phyloP scores from a whole-genome alignment of 2,888 invertebrate genomes.

The Polyommatus icarus region DNA sequence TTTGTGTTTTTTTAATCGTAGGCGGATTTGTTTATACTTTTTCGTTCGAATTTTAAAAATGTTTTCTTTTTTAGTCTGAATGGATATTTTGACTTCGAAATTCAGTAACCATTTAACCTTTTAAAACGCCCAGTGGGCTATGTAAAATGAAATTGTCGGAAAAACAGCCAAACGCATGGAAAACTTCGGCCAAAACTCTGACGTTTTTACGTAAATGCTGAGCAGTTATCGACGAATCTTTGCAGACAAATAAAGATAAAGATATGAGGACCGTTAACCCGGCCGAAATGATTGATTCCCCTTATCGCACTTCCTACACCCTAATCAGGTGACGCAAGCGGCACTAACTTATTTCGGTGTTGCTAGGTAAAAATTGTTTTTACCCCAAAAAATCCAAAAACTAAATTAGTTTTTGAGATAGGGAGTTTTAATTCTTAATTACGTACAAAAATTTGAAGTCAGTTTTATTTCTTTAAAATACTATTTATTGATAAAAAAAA shows the following conservation, averaged over 20 bases:
- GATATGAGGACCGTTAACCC: slow-evolving; percentile 15
- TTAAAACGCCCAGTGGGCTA: too few species aligned
- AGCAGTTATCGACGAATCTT: slow-evolving; percentile 15
- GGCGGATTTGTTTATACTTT: slow-evolving; percentile 17
- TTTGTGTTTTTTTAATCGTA: slow-evolving; percentile 46
- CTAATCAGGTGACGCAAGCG: slow-evolving; percentile 24
- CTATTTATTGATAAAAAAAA: too few species aligned
- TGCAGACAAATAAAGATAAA: slow-evolving; percentile 13
- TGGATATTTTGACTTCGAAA: too few species aligned
- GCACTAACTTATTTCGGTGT: background rate
- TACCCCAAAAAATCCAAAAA: background rate
- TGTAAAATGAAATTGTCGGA: background rate
- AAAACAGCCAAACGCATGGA: background rate
- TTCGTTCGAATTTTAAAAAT: slow-evolving; percentile 6
- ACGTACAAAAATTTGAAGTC: too few species aligned
- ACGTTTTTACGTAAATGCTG: background rate
- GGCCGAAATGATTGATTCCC: slow-evolving; percentile 29
- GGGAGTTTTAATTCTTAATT: too few species aligned
- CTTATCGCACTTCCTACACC: slow-evolving; percentile 26
- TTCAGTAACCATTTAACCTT: too few species aligned
- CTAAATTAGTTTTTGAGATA: background rate
- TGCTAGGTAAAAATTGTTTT: background rate
- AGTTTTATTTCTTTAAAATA: too few species aligned
- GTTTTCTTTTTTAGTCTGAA: background rate
- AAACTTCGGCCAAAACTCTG: background rate